Evolutionary conservation across 1,140 invertebrate genomes (phyloP).

Genomic region (Halyomorpha halys): DNA sequence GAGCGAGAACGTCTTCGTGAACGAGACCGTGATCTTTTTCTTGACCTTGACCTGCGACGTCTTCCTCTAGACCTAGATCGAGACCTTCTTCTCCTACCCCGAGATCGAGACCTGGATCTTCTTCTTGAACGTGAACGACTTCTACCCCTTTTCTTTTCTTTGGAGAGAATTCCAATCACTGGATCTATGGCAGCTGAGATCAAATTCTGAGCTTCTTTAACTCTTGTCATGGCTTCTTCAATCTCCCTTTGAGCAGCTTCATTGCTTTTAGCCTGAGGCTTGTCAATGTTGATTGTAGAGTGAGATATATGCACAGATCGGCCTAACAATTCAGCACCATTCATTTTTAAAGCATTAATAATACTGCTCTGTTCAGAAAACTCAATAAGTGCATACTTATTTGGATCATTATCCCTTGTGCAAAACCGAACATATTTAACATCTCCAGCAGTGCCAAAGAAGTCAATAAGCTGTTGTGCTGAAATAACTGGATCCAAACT

Average conservation of each 20-base stretch:
- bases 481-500: constrained; percentile 61
- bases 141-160: constrained; percentile 60
- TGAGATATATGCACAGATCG: constrained; percentile 59
- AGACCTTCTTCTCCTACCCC: constrained; percentile 42
- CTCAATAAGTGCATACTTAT: constrained; percentile 79
- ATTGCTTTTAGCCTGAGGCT: constrained; percentile 88
- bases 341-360: constrained; percentile 74
- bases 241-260: constrained; percentile 91
- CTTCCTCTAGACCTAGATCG: constrained; percentile 46
- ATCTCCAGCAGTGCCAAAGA: constrained; percentile 78
- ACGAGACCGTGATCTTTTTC: constrained; percentile 38
- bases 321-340: constrained; percentile 62
- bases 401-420: constrained; percentile 60
- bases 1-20: constrained; percentile 34
- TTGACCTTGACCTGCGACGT: constrained; percentile 52
- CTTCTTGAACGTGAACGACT: constrained; percentile 34
- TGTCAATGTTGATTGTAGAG: constrained; percentile 79
- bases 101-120: constrained; percentile 43
- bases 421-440: constrained; percentile 93
- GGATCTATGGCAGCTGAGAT: constrained; percentile 89
- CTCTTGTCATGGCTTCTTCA: constrained; percentile 91
- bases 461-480: constrained; percentile 69
- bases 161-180: constrained; percentile 70
- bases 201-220: constrained; percentile 88
- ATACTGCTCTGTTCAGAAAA: constrained; percentile 86